Evolutionary conservation across 2,113 vertebrate genomes (phyloP).

Genomic region (Rhipidura dahli): DNA sequence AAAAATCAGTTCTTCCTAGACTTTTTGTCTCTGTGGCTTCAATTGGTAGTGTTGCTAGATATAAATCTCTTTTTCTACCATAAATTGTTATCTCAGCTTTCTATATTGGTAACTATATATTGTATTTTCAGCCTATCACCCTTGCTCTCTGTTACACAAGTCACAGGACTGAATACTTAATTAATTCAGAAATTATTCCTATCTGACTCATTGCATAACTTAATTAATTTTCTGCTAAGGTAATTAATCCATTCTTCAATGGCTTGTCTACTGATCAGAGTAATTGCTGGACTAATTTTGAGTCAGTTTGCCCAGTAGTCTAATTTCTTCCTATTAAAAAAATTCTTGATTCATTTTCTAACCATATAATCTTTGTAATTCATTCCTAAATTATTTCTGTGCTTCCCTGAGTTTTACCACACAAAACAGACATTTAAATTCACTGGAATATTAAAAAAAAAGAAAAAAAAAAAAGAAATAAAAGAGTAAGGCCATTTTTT

Average conservation of each 20-base stretch:
- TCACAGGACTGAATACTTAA: not conserved
- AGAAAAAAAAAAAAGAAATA: not conserved
- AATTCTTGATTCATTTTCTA: not conserved
- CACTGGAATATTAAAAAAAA: not conserved
- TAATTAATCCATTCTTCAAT: conserved; percentile 50
- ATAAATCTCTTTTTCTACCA: not conserved
- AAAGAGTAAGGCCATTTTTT: not conserved
- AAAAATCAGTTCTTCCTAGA: not conserved
- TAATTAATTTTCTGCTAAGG: conserved; percentile 36
- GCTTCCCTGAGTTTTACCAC: not conserved
- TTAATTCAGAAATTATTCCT: conserved; percentile 45
- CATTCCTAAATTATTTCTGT: not conserved
- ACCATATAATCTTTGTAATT: conserved; percentile 6
- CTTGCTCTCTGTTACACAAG: not conserved
- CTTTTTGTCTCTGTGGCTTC: not conserved
- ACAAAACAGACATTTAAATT: not conserved
- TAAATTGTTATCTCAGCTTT: not conserved
- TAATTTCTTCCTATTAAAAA: not conserved
- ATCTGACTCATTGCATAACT: conserved; percentile 25
- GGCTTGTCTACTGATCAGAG: conserved; percentile 23
- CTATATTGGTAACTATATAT: not conserved
- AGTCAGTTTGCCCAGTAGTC: not conserved
- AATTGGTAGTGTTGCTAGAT: not conserved
- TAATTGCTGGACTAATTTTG: conserved; percentile 27
- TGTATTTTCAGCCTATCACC: not conserved